Percentiles rank a stretch among this genome's conserved stretches.
Evolutionary conservation across 2,113 vertebrate species (phyloP).

Genomic region (Pituophis catenifer): DNA sequence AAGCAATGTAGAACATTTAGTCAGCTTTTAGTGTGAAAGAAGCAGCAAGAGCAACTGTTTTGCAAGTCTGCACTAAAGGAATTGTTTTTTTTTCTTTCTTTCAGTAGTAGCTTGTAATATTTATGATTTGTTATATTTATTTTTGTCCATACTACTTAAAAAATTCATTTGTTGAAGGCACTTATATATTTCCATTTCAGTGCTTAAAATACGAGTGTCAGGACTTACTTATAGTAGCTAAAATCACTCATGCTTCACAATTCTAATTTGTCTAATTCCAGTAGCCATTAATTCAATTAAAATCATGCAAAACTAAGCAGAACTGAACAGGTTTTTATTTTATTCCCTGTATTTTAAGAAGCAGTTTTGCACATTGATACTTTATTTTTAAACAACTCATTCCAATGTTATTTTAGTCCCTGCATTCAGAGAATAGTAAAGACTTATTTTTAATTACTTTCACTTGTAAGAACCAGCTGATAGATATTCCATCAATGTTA

Average conservation of each 20-base stretch:
- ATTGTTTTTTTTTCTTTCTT: background rate
- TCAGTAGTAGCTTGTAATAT: conserved; percentile 38
- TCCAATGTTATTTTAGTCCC: conserved; percentile 72
- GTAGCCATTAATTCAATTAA: conserved; percentile 64
- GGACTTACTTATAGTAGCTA: conserved; percentile 33
- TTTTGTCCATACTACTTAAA: conserved; percentile 51
- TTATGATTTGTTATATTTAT: conserved; percentile 22
- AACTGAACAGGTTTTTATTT: conserved; percentile 51
- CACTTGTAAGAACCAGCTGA: conserved; percentile 70
- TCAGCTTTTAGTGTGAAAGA: background rate
- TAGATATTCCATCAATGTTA: conserved; percentile 78
- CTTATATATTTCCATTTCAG: conserved; percentile 42
- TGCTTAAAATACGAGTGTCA: conserved; percentile 42
- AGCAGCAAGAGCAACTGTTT: background rate
- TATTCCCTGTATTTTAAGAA: conserved; percentile 55
- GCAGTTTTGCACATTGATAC: conserved; percentile 58
- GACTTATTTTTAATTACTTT: conserved; percentile 78
- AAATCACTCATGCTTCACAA: conserved; percentile 50
- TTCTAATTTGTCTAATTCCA: conserved; percentile 41
- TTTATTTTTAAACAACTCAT: conserved; percentile 73
- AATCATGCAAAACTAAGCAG: conserved; percentile 62
- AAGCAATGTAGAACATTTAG: background rate
- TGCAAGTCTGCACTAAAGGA: background rate
- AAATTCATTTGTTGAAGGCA: conserved; percentile 44
- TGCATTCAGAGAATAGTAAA: conserved; percentile 76